Evolutionary conservation across 2,113 vertebrate species (phyloP).

Genomic region (Dascyllus trimaculatus): DNA sequence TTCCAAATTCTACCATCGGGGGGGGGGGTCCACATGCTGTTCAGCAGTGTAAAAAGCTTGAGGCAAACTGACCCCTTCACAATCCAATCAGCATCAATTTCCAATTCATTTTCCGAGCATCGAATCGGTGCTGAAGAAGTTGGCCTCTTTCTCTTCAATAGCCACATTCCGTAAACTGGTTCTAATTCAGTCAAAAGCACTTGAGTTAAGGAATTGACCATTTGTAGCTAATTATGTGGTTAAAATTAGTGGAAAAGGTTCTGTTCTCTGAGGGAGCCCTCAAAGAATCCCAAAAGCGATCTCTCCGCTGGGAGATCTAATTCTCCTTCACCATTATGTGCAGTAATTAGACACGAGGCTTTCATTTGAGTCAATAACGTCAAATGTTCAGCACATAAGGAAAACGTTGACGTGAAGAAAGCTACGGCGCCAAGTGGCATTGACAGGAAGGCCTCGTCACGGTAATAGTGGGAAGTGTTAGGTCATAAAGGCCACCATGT

Average conservation of each 20-base stretch:
- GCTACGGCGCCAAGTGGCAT: background rate
- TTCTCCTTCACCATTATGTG: background rate
- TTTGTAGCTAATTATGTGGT: slow-evolving; percentile 4
- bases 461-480: slow-evolving; percentile 2
- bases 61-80: background rate
- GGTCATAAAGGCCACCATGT: slow-evolving; percentile 17
- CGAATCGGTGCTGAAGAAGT: background rate
- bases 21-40: no score
- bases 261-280: background rate
- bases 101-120: background rate
- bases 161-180: background rate
- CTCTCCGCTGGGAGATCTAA: background rate
- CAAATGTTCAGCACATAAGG: background rate
- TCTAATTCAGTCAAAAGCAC: background rate
- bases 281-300: background rate
- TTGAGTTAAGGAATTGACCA: background rate
- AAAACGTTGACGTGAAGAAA: background rate
- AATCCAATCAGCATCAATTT: background rate
- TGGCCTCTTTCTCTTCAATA: slow-evolving; percentile 5
- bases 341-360: background rate
- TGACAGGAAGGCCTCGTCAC: background rate
- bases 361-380: background rate
- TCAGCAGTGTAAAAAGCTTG: no score
- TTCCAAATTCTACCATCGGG: background rate
- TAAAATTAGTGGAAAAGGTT: background rate